Conservation (phyloP, 2,797 vertebrate species). For the Leptoclinus maculatus region DNA sequence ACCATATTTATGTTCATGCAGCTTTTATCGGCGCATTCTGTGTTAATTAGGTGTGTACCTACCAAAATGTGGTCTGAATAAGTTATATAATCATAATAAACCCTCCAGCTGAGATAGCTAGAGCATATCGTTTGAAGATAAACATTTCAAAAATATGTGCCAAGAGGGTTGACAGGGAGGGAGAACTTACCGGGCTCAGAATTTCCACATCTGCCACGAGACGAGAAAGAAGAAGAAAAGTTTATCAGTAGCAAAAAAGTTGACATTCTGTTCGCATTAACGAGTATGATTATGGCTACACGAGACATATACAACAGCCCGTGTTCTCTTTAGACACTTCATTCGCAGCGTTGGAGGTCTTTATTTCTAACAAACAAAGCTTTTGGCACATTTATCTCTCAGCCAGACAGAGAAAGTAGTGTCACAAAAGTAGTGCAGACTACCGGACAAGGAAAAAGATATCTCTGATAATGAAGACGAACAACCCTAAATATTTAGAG, state of each 20-base stretch:
- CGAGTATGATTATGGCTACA: slow-evolving; percentile 25
- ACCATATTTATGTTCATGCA: slow-evolving; percentile 24
- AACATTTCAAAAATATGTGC: slow-evolving; percentile 70
- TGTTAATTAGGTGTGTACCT: slow-evolving; percentile 46
- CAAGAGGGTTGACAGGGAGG: slow-evolving; percentile 41
- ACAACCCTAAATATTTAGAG: slow-evolving; percentile 79
- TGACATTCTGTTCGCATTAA: slow-evolving; percentile 60
- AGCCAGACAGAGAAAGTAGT: slow-evolving; percentile 29
- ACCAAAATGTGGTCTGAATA: slow-evolving; percentile 65
- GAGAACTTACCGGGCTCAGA: slow-evolving; percentile 76
- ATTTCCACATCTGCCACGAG: slow-evolving; percentile 77
- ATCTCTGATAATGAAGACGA: slow-evolving; percentile 74
- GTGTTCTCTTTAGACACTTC: slow-evolving; percentile 40
- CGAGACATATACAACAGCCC: slow-evolving; percentile 28
- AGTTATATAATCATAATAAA: slow-evolving; percentile 68
- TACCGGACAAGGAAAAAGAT: slow-evolving; percentile 40
- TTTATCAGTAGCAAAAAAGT: slow-evolving; percentile 61
- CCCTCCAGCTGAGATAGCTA: slow-evolving; percentile 65
- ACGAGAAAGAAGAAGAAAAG: slow-evolving; percentile 55
- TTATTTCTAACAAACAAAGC: slow-evolving; percentile 68
- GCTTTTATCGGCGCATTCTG: slow-evolving; percentile 28
- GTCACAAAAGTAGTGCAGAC: slow-evolving; percentile 37
- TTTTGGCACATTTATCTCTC: slow-evolving; percentile 53
- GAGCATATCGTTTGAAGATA: slow-evolving; percentile 63
- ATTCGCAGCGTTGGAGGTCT: slow-evolving; percentile 51